Conservation (phyloP, 2,888 invertebrate species). For the Pseudococcus longispinus region DNA sequence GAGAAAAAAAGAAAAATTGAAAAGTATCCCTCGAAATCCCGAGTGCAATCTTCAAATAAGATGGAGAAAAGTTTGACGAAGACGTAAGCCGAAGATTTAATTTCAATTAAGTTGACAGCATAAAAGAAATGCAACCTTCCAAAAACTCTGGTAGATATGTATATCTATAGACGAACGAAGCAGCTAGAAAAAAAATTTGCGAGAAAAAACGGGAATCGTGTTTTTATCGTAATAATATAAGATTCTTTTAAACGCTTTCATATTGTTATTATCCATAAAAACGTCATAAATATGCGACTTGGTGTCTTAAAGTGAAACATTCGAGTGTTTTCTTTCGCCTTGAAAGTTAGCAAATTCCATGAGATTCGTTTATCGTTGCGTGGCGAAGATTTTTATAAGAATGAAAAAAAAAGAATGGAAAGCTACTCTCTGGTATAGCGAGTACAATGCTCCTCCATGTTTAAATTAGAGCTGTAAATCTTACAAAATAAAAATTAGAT, state of each 20-base stretch:
- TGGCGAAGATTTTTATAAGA: neutral
- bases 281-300: constrained; percentile 16
- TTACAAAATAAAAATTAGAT: neutral
- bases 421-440: neutral
- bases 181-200: neutral
- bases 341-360: neutral
- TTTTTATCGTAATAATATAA: neutral
- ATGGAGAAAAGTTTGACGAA: neutral
- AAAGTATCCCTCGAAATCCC: constrained; percentile 4
- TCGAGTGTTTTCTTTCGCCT: neutral
- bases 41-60: neutral
- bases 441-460: neutral
- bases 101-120: constrained; percentile 12
- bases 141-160: neutral
- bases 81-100: constrained; percentile 18
- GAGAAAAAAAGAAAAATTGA: neutral
- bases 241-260: constrained; percentile 4
- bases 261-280: constrained; percentile 22
- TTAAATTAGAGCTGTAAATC: neutral
- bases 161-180: neutral
- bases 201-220: neutral
- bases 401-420: neutral
- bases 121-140: neutral
- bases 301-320: neutral
- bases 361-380: neutral